phyloP scores from a whole-genome alignment of 2,888 invertebrate species.

The Phanerotoma sp. region DNA sequence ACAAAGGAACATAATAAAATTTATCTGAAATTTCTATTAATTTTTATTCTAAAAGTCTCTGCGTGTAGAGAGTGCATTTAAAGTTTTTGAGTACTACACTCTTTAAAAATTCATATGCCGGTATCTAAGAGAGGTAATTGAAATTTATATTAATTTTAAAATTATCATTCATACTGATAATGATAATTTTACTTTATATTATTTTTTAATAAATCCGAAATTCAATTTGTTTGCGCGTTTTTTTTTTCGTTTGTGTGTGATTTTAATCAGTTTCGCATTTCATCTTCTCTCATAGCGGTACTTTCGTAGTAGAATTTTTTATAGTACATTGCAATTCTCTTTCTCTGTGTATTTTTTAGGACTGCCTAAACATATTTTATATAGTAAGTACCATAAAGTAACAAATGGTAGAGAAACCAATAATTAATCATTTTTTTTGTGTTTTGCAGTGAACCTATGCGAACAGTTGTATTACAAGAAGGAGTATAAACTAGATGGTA shows the following conservation, averaged over 20 bases:
- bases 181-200: neutral
- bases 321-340: constrained; percentile 36
- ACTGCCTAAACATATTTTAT: constrained; percentile 54
- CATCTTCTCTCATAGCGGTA: constrained; percentile 21
- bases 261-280: neutral
- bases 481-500: too few relatives aligned
- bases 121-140: too few relatives aligned
- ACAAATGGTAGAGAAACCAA: constrained; percentile 8
- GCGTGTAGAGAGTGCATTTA: too few relatives aligned
- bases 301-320: constrained; percentile 12
- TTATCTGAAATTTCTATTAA: too few relatives aligned
- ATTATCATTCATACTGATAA: neutral
- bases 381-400: constrained; percentile 49
- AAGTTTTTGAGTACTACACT: too few relatives aligned
- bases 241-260: neutral
- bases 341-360: constrained; percentile 51
- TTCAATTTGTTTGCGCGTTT: neutral
- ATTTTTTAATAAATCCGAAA: neutral
- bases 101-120: too few relatives aligned
- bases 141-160: too few relatives aligned
- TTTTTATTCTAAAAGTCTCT: too few relatives aligned
- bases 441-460: too few relatives aligned
- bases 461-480: too few relatives aligned
- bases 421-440: too few relatives aligned
- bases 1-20: too few relatives aligned